Percentiles rank a stretch among this genome's conserved stretches.
Conservation (phyloP, 1,140 invertebrate genomes). For the Sipha flava region DNA sequence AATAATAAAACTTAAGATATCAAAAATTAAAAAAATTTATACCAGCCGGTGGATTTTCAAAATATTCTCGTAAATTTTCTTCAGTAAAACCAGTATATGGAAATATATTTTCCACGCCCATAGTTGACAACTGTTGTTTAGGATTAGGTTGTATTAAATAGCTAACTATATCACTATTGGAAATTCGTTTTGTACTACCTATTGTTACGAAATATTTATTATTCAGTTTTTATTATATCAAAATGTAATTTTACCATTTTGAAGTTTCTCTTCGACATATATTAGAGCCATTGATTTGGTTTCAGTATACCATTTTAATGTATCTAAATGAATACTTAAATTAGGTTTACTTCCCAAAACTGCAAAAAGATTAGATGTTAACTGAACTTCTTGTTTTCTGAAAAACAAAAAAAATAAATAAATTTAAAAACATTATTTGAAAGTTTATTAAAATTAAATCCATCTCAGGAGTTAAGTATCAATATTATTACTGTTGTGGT, state of each 20-base stretch:
- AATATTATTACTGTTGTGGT: no score
- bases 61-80: conserved; percentile 74
- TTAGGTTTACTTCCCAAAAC: conserved; percentile 77
- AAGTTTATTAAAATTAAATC: no score
- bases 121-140: conserved; percentile 58
- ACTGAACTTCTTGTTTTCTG: conserved; percentile 59
- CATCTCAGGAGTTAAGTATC: no score
- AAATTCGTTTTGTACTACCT: conserved; percentile 58
- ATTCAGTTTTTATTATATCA: not conserved
- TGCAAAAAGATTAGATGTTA: conserved; percentile 58
- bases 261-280: conserved; percentile 65
- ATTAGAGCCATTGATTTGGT: conserved; percentile 69
- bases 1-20: not conserved
- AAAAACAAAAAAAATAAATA: conserved; percentile 38
- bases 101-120: conserved; percentile 48
- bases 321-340: conserved; percentile 65
- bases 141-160: conserved; percentile 60
- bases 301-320: conserved; percentile 63
- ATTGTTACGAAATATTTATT: conserved; percentile 49
- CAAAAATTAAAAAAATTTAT: not conserved
- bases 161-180: conserved; percentile 61
- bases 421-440: not conserved
- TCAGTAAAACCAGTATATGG: conserved; percentile 49
- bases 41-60: conserved; percentile 78
- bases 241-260: conserved; percentile 50